Evolutionary conservation across 2,797 vertebrate species (phyloP), one percentile per base, ranked within the genome.

Genomic region (Etheostoma nigrum): DNA sequence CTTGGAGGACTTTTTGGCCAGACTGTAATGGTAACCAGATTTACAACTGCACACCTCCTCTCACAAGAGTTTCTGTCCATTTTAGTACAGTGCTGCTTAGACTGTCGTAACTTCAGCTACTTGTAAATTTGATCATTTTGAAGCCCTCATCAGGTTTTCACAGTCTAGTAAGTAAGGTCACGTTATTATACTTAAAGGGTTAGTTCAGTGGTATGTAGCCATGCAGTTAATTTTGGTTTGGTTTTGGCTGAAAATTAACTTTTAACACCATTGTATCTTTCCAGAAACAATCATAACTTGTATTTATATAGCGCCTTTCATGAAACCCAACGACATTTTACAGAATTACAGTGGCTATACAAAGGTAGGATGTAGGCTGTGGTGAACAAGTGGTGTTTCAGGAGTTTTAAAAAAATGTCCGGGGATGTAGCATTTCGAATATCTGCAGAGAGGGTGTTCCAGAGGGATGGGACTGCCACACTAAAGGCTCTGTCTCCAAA

Each of bases 191-290:
- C 72, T 67, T 81, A 30, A 67, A 61, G n/a, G 23, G 19, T 67
- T 9, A 2, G 51, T 65, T 73, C 14, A 45, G 58, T 76, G 51
- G 57, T 71, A 54, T 83, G 71, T 63, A 82, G 68, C 78, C 55
- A 57, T 74, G 51, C 49, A 65, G 65, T 45, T 59, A 55, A 36
- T 53, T 57, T 57, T 4, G 4, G 40, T 66, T 76, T 67, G 19
- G 51, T 71, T 81, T 76, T 1, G 65, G 25, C 5, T 9, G 18
- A 60, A 49, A 65, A 69, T 30, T 0, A 58, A 68, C 18, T 61
- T 66, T 60, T 62, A 65, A 74, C 1, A 2, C 7, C 27, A 62
- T 6, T 7, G 2, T 25, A 27, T 30, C 42, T 64, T 49, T 60
- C 6, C 44, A 73, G 47, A 63, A 74, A 55, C 33, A 65, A 61